These are phyloP conservation scores for Petrocephalus microphthalmus DNA, from an alignment of 2,113 vertebrate species.

Conservation along the genomic window DNA sequence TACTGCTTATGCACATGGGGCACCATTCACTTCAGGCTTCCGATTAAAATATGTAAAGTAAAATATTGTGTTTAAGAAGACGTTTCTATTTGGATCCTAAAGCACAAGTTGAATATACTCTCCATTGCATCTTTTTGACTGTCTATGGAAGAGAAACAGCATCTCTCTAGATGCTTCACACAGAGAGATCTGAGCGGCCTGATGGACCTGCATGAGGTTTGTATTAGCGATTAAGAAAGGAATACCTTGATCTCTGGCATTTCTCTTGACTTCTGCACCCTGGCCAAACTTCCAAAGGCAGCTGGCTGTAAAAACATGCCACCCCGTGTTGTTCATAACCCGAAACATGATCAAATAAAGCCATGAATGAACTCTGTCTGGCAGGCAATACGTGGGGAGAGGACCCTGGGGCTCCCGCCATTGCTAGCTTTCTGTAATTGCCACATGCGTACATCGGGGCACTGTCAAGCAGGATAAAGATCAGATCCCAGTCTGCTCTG, in stretches of 20 bases:
- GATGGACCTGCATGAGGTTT: neutral
- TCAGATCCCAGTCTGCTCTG: neutral
- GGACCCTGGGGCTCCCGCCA: neutral
- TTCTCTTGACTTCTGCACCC: constrained; percentile 7
- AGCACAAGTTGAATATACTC: neutral
- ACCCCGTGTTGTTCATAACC: neutral
- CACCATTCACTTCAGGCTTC: neutral
- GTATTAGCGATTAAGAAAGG: neutral
- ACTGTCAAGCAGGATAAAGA: neutral
- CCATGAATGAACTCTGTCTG: neutral
- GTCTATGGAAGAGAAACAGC: neutral
- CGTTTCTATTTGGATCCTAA: neutral
- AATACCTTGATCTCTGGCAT: constrained; percentile 14
- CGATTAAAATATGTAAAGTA: neutral
- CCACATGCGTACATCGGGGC: neutral
- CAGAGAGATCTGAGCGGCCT: too few species aligned
- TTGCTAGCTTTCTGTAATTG: neutral
- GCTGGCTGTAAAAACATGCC: neutral
- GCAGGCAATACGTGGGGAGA: neutral
- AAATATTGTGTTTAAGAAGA: neutral
- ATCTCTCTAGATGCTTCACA: neutral
- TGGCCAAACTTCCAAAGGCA: neutral
- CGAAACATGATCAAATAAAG: constrained; percentile 10
- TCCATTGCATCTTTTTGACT: neutral
- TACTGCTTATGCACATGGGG: neutral